phyloP scores from a whole-genome alignment of 2,113 vertebrate genomes.

The Pelecanus crispus region DNA sequence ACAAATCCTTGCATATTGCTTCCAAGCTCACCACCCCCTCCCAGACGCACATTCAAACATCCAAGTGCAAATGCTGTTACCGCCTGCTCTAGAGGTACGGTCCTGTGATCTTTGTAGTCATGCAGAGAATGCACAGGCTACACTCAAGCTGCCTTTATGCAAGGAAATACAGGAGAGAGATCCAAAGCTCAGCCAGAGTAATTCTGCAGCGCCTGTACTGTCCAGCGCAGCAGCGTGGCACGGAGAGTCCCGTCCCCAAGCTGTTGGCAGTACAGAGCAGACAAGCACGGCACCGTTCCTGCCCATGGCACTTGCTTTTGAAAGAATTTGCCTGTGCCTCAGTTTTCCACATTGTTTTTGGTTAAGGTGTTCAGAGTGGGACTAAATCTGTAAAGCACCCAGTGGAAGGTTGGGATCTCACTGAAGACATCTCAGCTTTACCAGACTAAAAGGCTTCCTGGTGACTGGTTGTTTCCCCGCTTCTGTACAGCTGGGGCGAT shows the following conservation, averaged over 20 bases:
- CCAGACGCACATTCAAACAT: neutral
- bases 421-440: neutral
- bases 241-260: neutral
- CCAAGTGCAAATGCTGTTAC: neutral
- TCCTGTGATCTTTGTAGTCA: neutral
- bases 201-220: accelerated
- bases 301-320: neutral
- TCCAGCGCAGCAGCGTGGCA: accelerated
- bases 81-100: neutral
- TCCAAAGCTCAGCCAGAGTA: neutral
- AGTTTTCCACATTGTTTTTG: neutral
- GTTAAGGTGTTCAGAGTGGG: neutral
- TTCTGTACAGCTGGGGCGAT: neutral
- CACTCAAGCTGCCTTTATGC: neutral
- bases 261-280: neutral
- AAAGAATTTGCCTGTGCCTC: neutral
- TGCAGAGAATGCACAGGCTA: neutral
- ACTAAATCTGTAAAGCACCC: neutral
- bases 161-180: neutral
- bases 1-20: neutral
- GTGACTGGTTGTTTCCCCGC: neutral
- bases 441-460: neutral
- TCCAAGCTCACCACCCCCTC: neutral
- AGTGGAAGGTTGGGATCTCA: neutral
- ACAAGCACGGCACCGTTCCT: neutral